Base-by-base conservation (phyloP, 2,113 vertebrate genomes). In the Poecilia latipinna region DNA sequence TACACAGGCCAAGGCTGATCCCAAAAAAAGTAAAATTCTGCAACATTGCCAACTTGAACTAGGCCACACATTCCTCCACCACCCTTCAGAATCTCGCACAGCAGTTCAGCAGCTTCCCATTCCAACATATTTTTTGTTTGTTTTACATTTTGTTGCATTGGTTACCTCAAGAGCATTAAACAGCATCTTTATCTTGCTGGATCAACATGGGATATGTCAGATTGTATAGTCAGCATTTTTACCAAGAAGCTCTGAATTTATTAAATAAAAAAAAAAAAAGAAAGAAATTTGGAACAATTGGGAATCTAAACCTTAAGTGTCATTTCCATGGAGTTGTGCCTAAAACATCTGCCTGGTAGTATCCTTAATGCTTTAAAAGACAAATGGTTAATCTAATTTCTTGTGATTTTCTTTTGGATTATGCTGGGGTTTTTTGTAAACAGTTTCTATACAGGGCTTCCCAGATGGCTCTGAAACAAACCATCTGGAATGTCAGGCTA, bases 1-100 rank as follows among this genome's bases (percentile, higher is more conserved):
- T 82, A 81, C 66, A 32, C 78, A 84, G 82, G 72, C 70, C 72
- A 68, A 19, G 61, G 67, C 71, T 64, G 72, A 65, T 86, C 70
- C 84, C 85, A 83, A 86, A 61, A 0, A 82, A 78, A 91, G 79
- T 85, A 79, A 92, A 87, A 90, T 88, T 90, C 82, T 77, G 67
- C n/a, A 48, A 84, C 90, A 85, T 76, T 86, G 88, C 90, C 83
- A 82, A 88, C 80, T 75, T 89, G 86, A 90, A 89, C 89, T 75
- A 80, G 72, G 68, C 68, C 82, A 89, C 72, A 78, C 64, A 80
- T 79, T 82, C 71, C 63, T 66, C n/a, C 6, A 24, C 24, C 71
- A 75, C 67, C 69, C 74, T 75, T 75, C 69, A 65, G 68, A 29
- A 42, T 35, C 29, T 51, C 32, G 12, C 72, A 79, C 74, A 68